Evolutionary conservation across 2,113 vertebrate genomes (phyloP).

Genomic region (Urocynchramus pylzowi): DNA sequence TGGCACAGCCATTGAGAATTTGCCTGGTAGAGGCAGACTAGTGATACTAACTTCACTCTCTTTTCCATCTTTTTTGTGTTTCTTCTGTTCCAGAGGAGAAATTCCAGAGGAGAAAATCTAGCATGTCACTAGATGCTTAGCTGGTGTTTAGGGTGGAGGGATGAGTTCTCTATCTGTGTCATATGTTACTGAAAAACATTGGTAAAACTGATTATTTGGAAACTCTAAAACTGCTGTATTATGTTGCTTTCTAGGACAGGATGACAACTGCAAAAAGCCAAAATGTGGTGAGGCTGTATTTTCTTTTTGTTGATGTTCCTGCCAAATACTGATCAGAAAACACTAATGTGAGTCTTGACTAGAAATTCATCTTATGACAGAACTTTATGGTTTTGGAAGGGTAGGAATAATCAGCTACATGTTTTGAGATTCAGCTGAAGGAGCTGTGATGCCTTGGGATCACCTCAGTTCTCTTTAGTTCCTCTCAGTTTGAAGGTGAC

Average conservation of each 20-base stretch:
- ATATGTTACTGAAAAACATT: neutral
- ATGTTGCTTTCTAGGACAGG: neutral
- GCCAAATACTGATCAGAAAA: neutral
- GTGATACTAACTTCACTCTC: neutral
- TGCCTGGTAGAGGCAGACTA: neutral
- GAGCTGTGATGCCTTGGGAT: neutral
- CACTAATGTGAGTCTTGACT: rapidly evolving
- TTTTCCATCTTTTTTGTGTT: neutral
- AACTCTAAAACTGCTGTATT: neutral
- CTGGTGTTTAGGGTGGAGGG: neutral
- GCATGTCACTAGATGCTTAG: neutral
- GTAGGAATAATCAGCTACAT: neutral
- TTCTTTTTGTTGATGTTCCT: neutral
- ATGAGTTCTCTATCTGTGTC: neutral
- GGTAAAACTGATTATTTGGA: neutral
- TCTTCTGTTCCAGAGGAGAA: neutral
- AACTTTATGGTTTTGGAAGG: neutral
- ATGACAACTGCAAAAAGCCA: neutral
- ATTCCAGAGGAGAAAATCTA: too few relatives aligned
- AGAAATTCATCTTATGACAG: neutral
- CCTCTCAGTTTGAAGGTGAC: neutral
- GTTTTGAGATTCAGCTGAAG: neutral
- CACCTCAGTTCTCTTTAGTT: neutral
- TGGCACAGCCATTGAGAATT: neutral
- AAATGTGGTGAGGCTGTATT: neutral